phyloP scores from a whole-genome alignment of 1,140 invertebrate species.

The Ladona fulva region DNA sequence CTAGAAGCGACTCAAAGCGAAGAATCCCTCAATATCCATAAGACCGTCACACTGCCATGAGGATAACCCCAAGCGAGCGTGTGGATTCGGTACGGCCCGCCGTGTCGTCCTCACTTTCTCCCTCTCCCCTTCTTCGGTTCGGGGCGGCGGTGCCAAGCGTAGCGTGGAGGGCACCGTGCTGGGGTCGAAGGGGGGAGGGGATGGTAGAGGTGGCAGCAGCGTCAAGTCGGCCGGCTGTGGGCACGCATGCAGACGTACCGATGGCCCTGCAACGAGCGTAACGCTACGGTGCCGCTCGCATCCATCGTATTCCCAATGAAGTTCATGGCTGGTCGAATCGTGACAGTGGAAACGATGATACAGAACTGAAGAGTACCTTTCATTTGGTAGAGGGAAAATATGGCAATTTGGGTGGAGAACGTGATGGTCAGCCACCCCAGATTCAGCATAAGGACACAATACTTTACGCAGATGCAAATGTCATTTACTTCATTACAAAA shows the following conservation, averaged over 20 bases:
- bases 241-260: constrained; percentile 5
- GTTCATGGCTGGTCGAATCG: constrained; percentile 2
- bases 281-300: background rate
- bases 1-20: background rate
- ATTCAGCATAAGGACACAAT: background rate
- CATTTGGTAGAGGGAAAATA: background rate
- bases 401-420: background rate
- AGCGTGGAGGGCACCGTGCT: background rate
- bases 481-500: constrained; percentile 10
- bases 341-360: background rate
- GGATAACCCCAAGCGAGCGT: constrained; percentile 1
- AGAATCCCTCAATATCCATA: background rate
- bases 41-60: background rate
- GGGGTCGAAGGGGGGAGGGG: background rate
- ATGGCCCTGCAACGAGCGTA: constrained; percentile 1
- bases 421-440: background rate
- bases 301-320: background rate
- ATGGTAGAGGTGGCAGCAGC: background rate
- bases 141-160: constrained; percentile 3
- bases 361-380: background rate
- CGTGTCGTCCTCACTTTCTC: background rate
- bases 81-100: background rate
- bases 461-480: background rate
- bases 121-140: background rate
- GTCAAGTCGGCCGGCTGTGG: background rate